phyloP scores from a whole-genome alignment of 2,888 invertebrate species.

The Pheosia gnoma region DNA sequence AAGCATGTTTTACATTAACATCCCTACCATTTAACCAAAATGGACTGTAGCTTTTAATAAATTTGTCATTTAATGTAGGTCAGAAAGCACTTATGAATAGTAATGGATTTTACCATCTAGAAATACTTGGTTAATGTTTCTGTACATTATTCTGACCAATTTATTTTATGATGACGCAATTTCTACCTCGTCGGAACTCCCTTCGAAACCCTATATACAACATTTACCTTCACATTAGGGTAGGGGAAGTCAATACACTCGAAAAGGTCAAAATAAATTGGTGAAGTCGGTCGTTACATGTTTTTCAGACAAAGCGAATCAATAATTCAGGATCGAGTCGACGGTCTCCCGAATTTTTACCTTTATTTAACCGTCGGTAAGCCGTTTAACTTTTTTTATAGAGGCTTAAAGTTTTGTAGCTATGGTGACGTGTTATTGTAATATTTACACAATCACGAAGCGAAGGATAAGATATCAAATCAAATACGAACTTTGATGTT shows the following conservation, averaged over 20 bases:
- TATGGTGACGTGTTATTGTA: not conserved
- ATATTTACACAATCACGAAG: not conserved
- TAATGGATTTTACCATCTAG: too few relatives aligned
- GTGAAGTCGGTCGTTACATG: conserved; percentile 25
- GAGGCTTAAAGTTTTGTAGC: not conserved
- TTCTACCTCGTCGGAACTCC: not conserved
- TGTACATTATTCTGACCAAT: not conserved
- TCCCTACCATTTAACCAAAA: too few relatives aligned
- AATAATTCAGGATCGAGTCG: conserved; percentile 50
- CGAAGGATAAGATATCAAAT: too few relatives aligned
- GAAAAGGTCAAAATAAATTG: conserved; percentile 41
- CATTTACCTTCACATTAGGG: conserved; percentile 34
- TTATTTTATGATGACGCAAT: not conserved
- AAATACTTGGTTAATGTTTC: too few relatives aligned
- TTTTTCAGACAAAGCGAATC: conserved; percentile 59
- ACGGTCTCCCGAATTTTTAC: not conserved
- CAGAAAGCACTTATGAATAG: too few relatives aligned
- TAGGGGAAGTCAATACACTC: conserved; percentile 20
- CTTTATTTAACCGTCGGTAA: not conserved
- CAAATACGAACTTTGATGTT: too few relatives aligned
- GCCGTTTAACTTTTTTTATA: not conserved
- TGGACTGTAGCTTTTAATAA: too few relatives aligned
- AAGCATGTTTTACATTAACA: too few relatives aligned
- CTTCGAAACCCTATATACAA: conserved; percentile 16
- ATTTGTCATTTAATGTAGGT: too few relatives aligned